Evolutionary conservation across 2,888 invertebrate species (phyloP), one percentile per base, ranked within the genome.

Genomic region (Polyploca ridens): DNA sequence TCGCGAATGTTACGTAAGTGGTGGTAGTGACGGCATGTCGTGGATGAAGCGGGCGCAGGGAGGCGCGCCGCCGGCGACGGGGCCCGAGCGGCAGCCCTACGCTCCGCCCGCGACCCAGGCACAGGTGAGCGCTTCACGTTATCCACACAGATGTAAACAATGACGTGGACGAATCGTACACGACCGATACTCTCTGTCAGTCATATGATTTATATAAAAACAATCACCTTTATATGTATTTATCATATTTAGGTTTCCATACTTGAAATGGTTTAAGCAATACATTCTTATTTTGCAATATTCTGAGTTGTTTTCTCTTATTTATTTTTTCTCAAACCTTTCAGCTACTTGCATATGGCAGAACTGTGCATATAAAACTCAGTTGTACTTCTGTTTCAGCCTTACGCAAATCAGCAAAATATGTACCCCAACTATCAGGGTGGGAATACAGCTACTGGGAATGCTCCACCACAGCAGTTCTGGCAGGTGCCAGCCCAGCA

Each of bases 1-100:
- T 81, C 69, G 82, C 87, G 86, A 88, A 91, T 91, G 94, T 94
- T 94, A 94, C 92, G 89, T 94, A 94, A 94, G 89, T 74, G 81
- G 81, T 81, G 78, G 78, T 87, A 88, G 82, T 70, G 70, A 72
- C 75, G 83, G 78, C 75, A 94, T 94, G 94, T 94, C 94, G 85
- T 94, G 94, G 94, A 91, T 88, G 89, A 92, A 93, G 82, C 88
- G 91, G 82, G 77, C 84, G 69, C 81, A 87, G 84, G 78, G 87
- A 75, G 75, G 85, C 82, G 76, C 85, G 75, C 77, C 77, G 66
- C 77, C 79, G 65, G 81, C 81, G 67, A 76, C 84, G 68, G 77
- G 83, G 68, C 76, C 84, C 70, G 91, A 86, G 66, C 87, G 83
- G 72, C 88, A 85, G 82, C 75, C 82, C 69, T 90, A 86, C 82